phyloP scores from a whole-genome alignment of 2,797 vertebrate genomes.

The Pterois miles region DNA sequence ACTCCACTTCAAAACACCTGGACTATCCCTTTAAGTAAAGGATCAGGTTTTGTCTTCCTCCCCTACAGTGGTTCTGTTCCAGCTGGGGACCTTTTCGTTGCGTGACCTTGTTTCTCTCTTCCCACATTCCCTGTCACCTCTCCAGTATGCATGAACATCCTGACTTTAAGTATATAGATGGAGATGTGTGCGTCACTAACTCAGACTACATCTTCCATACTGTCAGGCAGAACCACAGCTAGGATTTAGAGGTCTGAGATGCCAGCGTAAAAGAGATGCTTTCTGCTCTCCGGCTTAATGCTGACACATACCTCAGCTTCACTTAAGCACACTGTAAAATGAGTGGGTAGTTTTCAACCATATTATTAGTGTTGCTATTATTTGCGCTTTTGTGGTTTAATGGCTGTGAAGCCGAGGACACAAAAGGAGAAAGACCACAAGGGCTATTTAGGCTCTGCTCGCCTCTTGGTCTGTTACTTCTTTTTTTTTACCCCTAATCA shows the following conservation, averaged over 20 bases:
- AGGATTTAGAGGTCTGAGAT: conserved; percentile 65
- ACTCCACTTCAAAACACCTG: too few species aligned
- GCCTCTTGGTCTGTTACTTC: not conserved
- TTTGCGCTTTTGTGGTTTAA: conserved; percentile 49
- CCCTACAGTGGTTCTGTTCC: not conserved
- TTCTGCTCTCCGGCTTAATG: conserved; percentile 57
- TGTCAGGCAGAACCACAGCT: conserved; percentile 46
- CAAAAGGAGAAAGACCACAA: conserved; percentile 23
- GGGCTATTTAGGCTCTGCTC: conserved; percentile 23
- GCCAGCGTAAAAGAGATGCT: conserved; percentile 63
- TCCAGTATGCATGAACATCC: not conserved
- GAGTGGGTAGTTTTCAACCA: conserved; percentile 43
- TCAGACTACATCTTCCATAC: conserved; percentile 47
- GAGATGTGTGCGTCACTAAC: conserved; percentile 25
- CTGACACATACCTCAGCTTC: conserved; percentile 57
- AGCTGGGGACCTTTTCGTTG: not conserved
- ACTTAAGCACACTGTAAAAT: conserved; percentile 61
- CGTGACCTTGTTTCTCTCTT: not conserved
- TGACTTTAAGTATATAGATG: not conserved
- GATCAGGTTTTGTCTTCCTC: too few species aligned
- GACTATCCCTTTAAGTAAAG: too few species aligned
- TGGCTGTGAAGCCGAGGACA: conserved; percentile 37
- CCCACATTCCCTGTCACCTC: not conserved
- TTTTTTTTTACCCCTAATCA: conserved; percentile 26
- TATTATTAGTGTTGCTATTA: conserved; percentile 56